Evolutionary conservation across 2,888 invertebrate species (phyloP).

Genomic region (Polia nebulosa): DNA sequence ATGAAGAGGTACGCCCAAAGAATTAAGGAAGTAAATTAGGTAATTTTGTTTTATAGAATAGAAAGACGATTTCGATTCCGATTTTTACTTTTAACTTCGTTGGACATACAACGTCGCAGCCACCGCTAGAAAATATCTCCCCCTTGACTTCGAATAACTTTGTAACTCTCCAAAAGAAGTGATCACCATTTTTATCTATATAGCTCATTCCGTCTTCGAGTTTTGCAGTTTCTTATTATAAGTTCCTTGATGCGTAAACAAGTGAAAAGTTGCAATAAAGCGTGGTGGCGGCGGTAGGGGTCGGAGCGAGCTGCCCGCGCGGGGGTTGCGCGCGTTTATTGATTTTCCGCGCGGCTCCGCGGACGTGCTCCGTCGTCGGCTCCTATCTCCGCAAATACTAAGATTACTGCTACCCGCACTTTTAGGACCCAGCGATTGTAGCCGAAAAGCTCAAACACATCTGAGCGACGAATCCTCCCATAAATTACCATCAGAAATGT

Average conservation of each 20-base stretch:
- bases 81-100: neutral
- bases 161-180: neutral
- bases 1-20: neutral
- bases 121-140: neutral
- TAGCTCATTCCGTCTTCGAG: conserved; percentile 6
- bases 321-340: conserved; percentile 87
- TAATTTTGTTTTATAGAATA: conserved; percentile 17
- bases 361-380: conserved; percentile 72
- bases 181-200: conserved; percentile 34
- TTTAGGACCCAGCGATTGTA: conserved; percentile 31
- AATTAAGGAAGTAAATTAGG: neutral
- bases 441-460: conserved; percentile 25
- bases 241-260: conserved; percentile 70
- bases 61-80: neutral
- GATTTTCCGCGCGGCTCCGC: conserved; percentile 79
- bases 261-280: conserved; percentile 75
- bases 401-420: conserved; percentile 60
- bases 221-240: conserved; percentile 32
- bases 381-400: conserved; percentile 72
- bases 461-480: conserved; percentile 16
- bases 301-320: conserved; percentile 40
- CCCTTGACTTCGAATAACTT: neutral
- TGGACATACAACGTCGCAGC: neutral
- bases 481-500: conserved; percentile 31
- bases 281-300: conserved; percentile 64